A percentile compares a stretch with the other conserved stretches of the same genome.
Conservation (phyloP, 2,113 vertebrate species). For the Tragulus kanchil region DNA sequence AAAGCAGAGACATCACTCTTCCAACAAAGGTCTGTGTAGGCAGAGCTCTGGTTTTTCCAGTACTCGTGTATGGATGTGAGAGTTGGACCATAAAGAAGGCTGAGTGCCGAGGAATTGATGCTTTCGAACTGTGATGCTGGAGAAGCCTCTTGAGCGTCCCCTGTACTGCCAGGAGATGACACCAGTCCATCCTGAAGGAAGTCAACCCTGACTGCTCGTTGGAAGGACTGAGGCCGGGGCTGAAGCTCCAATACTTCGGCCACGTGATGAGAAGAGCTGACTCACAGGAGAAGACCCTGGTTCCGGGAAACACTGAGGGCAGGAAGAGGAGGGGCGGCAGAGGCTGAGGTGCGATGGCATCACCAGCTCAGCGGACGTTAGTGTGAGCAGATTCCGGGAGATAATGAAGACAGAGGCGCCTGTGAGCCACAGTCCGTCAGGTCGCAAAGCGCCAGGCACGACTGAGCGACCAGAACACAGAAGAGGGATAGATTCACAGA, state of each 20-base stretch:
- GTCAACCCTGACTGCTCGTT: neutral
- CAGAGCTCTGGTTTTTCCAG: neutral
- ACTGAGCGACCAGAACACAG: neutral
- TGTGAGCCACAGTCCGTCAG: neutral
- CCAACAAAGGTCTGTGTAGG: neutral
- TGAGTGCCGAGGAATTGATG: neutral
- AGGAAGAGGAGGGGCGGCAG: neutral
- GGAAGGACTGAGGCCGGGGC: neutral
- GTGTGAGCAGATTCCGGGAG: neutral
- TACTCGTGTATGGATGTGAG: neutral
- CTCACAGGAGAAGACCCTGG: neutral
- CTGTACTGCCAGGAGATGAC: neutral
- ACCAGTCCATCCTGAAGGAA: neutral
- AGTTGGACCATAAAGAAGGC: neutral
- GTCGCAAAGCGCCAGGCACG: neutral
- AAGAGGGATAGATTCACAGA: no score
- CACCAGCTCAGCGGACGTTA: neutral
- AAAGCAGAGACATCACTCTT: neutral
- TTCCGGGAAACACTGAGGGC: neutral
- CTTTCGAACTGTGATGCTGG: neutral
- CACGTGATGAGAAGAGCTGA: neutral
- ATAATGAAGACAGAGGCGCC: neutral
- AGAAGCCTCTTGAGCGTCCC: neutral
- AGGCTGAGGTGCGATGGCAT: neutral
- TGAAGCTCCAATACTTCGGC: neutral